A percentile compares a stretch with the other conserved stretches of the same genome.
These are phyloP conservation scores for Falcunculus frontatus DNA, from an alignment of 2,113 vertebrate species.

Conservation along the genomic window DNA sequence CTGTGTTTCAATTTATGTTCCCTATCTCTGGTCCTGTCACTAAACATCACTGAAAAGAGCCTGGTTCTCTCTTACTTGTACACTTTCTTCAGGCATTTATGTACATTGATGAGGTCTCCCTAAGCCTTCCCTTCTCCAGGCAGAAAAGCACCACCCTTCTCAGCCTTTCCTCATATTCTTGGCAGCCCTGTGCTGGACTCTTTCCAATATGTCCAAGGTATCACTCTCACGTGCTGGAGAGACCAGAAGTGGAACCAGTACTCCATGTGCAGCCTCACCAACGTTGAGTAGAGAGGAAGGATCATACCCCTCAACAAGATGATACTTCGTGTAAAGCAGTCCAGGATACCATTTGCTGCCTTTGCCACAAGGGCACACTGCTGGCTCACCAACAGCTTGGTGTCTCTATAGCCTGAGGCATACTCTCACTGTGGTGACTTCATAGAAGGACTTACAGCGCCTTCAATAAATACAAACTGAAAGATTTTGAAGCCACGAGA, in stretches of 20 bases:
- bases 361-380: not conserved
- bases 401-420: not conserved
- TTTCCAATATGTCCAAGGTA: not conserved
- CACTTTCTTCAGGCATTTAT: not conserved
- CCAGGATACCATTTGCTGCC: not conserved
- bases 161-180: not conserved
- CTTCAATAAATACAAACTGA: not conserved
- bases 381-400: not conserved
- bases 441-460: not conserved
- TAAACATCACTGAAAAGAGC: not conserved
- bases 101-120: not conserved
- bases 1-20: not conserved
- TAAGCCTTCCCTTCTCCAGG: not conserved
- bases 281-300: not conserved
- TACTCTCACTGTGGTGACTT: not conserved
- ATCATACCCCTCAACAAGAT: not conserved
- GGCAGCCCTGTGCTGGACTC: not conserved
- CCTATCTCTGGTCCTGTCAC: not conserved
- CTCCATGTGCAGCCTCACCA: not conserved
- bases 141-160: not conserved
- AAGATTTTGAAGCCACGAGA: not conserved
- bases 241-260: not conserved
- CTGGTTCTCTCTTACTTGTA: not conserved
- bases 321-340: not conserved
- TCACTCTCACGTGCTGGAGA: not conserved